phyloP scores from a whole-genome alignment of 2,797 vertebrate genomes.

The Fistularia commersonii region DNA sequence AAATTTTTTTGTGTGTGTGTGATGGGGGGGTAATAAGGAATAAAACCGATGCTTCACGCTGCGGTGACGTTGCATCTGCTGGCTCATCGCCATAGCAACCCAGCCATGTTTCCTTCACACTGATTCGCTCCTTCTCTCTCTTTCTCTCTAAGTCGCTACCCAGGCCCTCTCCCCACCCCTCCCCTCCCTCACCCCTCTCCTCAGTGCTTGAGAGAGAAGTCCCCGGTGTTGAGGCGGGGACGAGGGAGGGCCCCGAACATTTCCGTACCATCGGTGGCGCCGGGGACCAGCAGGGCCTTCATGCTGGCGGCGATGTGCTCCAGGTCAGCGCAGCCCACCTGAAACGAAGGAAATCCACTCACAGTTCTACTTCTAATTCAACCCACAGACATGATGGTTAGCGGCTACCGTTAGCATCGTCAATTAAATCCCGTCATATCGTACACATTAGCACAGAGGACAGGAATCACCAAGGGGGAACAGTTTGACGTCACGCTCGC shows the following conservation, averaged over 20 bases:
- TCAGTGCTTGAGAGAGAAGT: slow-evolving; percentile 85
- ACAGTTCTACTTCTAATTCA: no score
- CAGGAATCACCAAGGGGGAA: no score
- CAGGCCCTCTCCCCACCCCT: no score
- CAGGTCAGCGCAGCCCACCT: slow-evolving; percentile 86
- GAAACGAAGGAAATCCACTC: no score
- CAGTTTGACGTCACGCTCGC: no score
- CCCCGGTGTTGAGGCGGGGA: slow-evolving; percentile 89
- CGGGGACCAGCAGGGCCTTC: slow-evolving; percentile 85
- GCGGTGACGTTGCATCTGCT: slow-evolving; percentile 20
- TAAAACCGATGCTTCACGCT: slow-evolving; percentile 10
- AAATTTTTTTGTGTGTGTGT: no score
- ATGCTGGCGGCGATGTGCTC: slow-evolving; percentile 91
- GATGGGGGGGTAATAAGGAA: slow-evolving; percentile 39
- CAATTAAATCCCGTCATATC: no score
- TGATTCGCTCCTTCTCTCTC: slow-evolving; percentile 2
- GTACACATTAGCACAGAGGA: no score
- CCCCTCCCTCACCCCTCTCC: background rate
- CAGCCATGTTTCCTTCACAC: slow-evolving; percentile 19
- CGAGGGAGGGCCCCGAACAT: slow-evolving; percentile 90
- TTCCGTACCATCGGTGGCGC: slow-evolving; percentile 85
- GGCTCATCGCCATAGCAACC: background rate
- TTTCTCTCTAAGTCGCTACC: no score
- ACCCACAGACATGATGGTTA: no score
- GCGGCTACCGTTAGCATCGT: no score